Conservation (phyloP, 2,797 vertebrate species). For the Tinamus major region DNA sequence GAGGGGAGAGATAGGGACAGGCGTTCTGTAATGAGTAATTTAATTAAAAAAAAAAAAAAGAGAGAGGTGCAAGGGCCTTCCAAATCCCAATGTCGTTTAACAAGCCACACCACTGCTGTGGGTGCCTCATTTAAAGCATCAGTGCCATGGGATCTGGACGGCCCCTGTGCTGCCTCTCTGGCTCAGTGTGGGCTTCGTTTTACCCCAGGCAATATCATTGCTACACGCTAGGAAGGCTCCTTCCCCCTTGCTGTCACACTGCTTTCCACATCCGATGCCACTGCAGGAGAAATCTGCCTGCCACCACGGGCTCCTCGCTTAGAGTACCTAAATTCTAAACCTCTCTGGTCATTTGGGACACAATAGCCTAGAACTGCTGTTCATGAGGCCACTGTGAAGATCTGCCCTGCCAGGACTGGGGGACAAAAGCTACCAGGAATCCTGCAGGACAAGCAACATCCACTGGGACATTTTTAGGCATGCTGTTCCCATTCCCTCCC, state of each 20-base stretch:
- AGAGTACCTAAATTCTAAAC: not conserved
- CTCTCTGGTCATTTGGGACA: not conserved
- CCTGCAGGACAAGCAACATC: not conserved
- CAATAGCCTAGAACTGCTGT: not conserved
- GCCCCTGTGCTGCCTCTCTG: fast-evolving
- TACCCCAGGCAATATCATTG: not conserved
- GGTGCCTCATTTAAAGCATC: not conserved
- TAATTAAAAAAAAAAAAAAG: not conserved
- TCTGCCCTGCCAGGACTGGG: not conserved
- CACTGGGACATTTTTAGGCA: not conserved
- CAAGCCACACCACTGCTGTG: not conserved
- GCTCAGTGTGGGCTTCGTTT: fast-evolving
- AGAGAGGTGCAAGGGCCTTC: not conserved
- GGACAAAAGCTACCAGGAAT: not conserved
- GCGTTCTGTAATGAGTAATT: not conserved
- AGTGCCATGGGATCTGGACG: not conserved
- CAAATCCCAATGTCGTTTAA: not conserved
- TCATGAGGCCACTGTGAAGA: not conserved
- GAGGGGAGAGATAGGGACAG: not conserved
- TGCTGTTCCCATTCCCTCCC: not conserved
- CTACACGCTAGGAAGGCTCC: not conserved
- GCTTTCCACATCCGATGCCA: not conserved
- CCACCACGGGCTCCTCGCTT: not conserved
- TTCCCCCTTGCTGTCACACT: not conserved
- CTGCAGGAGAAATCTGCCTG: not conserved